Percentiles rank a stretch among this genome's conserved stretches.
Conservation (phyloP, 2,888 invertebrate species). For the Antheraea assamensis region DNA sequence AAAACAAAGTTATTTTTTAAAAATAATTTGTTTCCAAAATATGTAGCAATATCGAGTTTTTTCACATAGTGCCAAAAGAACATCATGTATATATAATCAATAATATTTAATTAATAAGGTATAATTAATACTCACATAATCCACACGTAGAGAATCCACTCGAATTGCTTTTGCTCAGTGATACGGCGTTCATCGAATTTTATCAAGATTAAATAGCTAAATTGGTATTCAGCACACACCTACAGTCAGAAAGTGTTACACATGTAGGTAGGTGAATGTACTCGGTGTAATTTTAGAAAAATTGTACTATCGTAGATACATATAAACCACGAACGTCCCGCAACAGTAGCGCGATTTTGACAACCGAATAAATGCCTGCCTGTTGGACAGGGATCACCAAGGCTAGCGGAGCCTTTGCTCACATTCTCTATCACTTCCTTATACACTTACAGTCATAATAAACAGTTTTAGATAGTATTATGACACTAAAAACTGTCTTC, state of each 20-base stretch:
- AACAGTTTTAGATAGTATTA: constrained; percentile 5
- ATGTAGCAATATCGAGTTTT: background rate
- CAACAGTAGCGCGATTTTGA: constrained; percentile 23
- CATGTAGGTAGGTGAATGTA: constrained; percentile 51
- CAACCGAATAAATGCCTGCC: constrained; percentile 17
- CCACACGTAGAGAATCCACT: constrained; percentile 7
- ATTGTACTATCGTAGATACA: constrained; percentile 19
- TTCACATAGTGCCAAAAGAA: background rate
- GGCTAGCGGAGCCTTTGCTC: background rate
- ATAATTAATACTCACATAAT: constrained; percentile 17
- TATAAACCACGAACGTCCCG: constrained; percentile 18
- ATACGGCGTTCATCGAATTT: constrained; percentile 20
- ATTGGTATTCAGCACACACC: constrained; percentile 46
- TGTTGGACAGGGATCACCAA: background rate
- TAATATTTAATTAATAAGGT: background rate
- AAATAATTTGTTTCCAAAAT: background rate
- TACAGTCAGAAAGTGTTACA: constrained; percentile 46
- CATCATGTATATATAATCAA: background rate
- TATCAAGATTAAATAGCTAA: constrained; percentile 35
- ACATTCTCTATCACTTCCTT: background rate
- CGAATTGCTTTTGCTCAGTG: constrained; percentile 22
- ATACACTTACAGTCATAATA: constrained; percentile 4
- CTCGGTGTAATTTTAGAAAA: constrained; percentile 53
- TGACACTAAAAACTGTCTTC: constrained; percentile 16
- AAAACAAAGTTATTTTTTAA: background rate